A percentile compares a stretch with the other conserved stretches of the same genome.
These are phyloP conservation scores for Xyliphius kryptos DNA, from an alignment of 2,113 vertebrate species.

Conservation along the genomic window DNA sequence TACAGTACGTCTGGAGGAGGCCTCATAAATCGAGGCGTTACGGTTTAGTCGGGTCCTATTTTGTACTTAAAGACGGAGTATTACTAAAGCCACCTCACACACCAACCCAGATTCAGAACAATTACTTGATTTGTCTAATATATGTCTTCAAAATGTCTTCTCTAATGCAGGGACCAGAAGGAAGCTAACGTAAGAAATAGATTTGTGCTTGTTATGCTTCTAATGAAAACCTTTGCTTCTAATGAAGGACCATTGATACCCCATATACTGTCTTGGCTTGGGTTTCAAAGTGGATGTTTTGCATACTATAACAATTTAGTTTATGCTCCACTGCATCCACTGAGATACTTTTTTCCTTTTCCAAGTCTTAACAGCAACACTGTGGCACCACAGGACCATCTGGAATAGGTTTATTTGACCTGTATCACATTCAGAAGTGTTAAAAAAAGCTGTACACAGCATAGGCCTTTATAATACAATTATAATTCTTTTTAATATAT, in stretches of 20 bases:
- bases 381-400: slow-evolving; percentile 28
- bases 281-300: slow-evolving; percentile 25
- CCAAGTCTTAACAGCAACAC: slow-evolving; percentile 18
- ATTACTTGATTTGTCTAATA: background rate
- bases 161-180: background rate
- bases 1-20: slow-evolving; percentile 18
- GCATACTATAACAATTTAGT: slow-evolving; percentile 29
- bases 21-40: background rate
- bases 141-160: slow-evolving; percentile 4
- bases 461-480: too few relatives aligned
- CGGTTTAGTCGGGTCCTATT: slow-evolving; percentile 1
- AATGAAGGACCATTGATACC: too few relatives aligned
- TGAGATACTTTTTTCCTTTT: slow-evolving; percentile 13
- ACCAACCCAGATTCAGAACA: slow-evolving; percentile 17
- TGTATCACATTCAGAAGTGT: slow-evolving; percentile 18
- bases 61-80: background rate
- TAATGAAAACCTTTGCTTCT: too few relatives aligned
- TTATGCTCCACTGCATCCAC: slow-evolving; percentile 9
- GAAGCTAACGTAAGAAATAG: background rate
- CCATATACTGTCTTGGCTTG: slow-evolving; percentile 30
- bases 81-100: background rate
- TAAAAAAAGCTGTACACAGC: too few relatives aligned
- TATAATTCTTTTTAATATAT: too few relatives aligned
- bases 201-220: slow-evolving; percentile 4
- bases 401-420: slow-evolving; percentile 28